Conservation (phyloP, 2,888 invertebrate genomes). For the Folsomia manolachei region DNA sequence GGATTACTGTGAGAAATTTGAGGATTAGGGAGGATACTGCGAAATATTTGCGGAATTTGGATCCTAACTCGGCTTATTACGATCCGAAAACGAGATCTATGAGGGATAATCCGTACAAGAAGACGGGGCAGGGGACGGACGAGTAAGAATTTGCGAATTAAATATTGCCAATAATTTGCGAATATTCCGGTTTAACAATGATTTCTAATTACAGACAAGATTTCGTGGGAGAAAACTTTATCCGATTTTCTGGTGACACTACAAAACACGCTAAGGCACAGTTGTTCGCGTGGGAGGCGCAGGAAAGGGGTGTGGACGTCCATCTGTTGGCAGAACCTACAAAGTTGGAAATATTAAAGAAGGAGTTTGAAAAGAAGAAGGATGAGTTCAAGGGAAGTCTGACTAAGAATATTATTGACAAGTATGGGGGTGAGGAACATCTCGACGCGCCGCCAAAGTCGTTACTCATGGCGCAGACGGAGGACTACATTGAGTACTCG, state of each 20-base stretch:
- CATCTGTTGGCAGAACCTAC: constrained; percentile 97
- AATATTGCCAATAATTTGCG: no score
- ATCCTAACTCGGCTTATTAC: constrained; percentile 96
- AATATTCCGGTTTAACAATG: no score
- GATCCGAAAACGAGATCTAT: constrained; percentile 98
- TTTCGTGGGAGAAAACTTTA: constrained; percentile 95
- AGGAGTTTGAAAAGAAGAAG: constrained; percentile 85
- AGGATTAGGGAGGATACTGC: constrained; percentile 98
- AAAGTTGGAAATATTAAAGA: constrained; percentile 84
- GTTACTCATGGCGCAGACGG: constrained; percentile 89
- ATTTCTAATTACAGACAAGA: constrained; percentile 61
- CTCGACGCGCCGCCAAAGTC: constrained; percentile 81
- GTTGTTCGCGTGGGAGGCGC: constrained; percentile 96
- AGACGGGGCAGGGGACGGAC: constrained; percentile 56
- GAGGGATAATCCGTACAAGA: constrained; percentile 90
- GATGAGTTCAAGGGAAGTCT: constrained; percentile 84
- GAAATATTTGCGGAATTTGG: constrained; percentile 93
- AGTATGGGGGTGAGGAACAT: constrained; percentile 94
- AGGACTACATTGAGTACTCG: constrained; percentile 93
- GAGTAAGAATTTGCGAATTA: no score
- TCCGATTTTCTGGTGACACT: constrained; percentile 91
- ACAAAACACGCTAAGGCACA: constrained; percentile 84
- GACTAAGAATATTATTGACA: constrained; percentile 75
- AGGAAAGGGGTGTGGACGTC: constrained; percentile 87
- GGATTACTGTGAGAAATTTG: constrained; percentile 96